These are phyloP conservation scores for Dicrurus megarhynchus DNA, from an alignment of 2,113 vertebrate genomes.

Conservation along the genomic window DNA sequence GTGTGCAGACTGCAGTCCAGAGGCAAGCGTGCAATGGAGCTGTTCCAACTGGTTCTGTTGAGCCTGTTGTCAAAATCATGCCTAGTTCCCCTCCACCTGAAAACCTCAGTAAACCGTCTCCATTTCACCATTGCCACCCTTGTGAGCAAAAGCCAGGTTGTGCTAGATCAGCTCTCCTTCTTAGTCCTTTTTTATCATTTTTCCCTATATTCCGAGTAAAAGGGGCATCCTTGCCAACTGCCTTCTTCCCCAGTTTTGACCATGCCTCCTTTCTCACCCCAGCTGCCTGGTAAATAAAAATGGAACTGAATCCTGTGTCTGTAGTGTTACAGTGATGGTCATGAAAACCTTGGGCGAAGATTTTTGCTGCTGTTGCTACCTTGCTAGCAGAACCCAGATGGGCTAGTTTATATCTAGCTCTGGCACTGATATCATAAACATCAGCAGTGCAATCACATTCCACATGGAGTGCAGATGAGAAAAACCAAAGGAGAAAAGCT, in stretches of 20 bases:
- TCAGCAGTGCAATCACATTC: slow-evolving; percentile 23
- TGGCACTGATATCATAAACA: slow-evolving; percentile 1
- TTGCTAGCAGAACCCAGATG: neutral
- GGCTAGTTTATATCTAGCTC: neutral
- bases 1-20: neutral
- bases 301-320: neutral
- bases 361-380: neutral
- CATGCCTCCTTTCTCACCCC: neutral
- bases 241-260: neutral
- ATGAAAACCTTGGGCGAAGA: neutral
- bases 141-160: neutral
- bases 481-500: slow-evolving; percentile 34
- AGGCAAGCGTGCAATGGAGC: neutral
- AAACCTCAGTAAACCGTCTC: neutral
- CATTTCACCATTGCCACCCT: neutral
- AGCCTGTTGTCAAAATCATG: neutral
- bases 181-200: neutral
- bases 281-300: neutral
- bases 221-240: neutral
- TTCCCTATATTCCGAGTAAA: neutral
- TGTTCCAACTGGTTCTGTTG: neutral
- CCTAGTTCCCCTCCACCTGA: neutral
- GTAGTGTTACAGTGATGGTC: neutral
- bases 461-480: slow-evolving; percentile 13
- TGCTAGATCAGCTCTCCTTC: neutral